Evolutionary conservation across 2,888 invertebrate genomes (phyloP).

Genomic region (Choristoneura rosaceana): DNA sequence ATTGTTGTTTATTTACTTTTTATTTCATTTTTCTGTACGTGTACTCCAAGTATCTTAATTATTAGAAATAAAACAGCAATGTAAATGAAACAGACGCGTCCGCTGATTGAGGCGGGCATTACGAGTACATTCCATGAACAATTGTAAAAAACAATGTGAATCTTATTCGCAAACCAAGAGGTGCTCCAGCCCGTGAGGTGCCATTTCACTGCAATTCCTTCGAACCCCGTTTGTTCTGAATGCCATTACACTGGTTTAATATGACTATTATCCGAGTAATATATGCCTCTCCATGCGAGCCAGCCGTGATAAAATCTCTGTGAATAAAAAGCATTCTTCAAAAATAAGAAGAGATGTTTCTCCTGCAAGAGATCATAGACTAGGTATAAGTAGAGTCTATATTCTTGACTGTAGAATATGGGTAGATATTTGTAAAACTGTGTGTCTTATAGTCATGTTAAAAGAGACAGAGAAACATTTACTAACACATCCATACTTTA

Average conservation of each 20-base stretch:
- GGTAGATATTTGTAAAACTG: too few species aligned
- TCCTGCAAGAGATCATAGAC: not conserved
- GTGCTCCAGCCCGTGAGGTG: not conserved
- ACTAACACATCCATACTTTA: too few species aligned
- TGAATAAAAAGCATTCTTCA: constrained; percentile 5
- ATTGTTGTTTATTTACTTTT: too few species aligned
- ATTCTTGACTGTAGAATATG: too few species aligned
- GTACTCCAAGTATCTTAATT: too few species aligned
- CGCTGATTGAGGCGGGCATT: too few species aligned
- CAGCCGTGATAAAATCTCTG: constrained; percentile 8
- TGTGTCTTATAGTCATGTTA: too few species aligned
- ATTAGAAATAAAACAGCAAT: too few species aligned
- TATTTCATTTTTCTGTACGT: too few species aligned
- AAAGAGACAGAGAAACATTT: too few species aligned
- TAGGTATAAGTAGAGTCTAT: too few species aligned
- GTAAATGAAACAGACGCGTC: too few species aligned
- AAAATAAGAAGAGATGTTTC: not conserved
- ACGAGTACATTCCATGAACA: not conserved
- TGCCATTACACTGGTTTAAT: constrained; percentile 40
- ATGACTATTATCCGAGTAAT: constrained; percentile 38
- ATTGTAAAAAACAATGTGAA: not conserved
- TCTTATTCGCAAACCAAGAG: constrained; percentile 15
- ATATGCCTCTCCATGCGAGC: constrained; percentile 20
- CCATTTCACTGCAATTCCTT: constrained; percentile 28
- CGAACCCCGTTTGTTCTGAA: constrained; percentile 27